Percentiles rank a stretch among this genome's conserved stretches.
phyloP scores from a whole-genome alignment of 2,797 vertebrate genomes.

The Coracias cyanogaster region DNA sequence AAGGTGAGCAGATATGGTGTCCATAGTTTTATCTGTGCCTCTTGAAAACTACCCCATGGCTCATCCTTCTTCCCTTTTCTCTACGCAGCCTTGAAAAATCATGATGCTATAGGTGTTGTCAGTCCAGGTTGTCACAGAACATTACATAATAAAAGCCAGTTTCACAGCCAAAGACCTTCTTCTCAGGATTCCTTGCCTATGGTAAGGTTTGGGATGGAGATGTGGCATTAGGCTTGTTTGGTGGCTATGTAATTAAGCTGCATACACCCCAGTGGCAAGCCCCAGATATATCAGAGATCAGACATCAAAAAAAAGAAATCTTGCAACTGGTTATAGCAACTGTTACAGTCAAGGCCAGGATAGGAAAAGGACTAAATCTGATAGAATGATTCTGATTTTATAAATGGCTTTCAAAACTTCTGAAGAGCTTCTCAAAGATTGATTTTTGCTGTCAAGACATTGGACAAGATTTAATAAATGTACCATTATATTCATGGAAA shows the following conservation, averaged over 20 bases:
- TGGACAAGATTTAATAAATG: neutral
- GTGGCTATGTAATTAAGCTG: neutral
- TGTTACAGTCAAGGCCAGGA: neutral
- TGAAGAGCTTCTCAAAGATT: neutral
- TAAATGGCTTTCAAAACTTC: neutral
- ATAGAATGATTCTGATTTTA: neutral
- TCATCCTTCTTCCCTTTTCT: neutral
- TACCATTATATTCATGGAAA: neutral
- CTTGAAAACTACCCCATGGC: neutral
- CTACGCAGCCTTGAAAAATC: neutral
- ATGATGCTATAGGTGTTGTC: neutral
- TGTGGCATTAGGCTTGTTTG: neutral
- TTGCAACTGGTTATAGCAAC: neutral
- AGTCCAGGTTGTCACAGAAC: neutral
- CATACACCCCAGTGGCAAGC: neutral
- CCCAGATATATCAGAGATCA: neutral
- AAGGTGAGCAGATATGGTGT: neutral
- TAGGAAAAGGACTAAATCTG: neutral
- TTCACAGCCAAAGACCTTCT: neutral
- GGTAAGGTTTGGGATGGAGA: neutral
- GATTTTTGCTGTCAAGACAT: neutral
- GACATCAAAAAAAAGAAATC: neutral
- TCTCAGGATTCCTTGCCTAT: neutral
- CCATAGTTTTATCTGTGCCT: neutral
- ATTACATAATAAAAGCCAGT: neutral